phyloP scores from a whole-genome alignment of 2,888 invertebrate genomes.

The Sericinus montela region DNA sequence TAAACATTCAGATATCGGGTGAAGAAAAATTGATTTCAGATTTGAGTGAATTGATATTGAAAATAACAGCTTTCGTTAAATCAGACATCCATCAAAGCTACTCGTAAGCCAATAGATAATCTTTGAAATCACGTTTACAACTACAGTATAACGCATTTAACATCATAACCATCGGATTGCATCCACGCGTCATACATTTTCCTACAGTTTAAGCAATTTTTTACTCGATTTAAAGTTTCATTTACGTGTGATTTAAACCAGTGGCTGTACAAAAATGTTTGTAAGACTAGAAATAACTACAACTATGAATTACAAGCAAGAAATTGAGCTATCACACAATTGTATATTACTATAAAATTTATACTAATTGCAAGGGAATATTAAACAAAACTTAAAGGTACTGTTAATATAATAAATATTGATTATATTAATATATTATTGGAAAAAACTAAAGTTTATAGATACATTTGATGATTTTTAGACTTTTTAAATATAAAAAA shows the following conservation, averaged over 20 bases:
- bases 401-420: too few species aligned
- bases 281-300: conserved; percentile 23
- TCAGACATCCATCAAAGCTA: neutral
- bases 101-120: neutral
- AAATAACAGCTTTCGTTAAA: neutral
- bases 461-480: too few species aligned
- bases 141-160: neutral
- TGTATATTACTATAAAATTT: too few species aligned
- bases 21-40: too few species aligned
- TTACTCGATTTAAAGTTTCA: neutral
- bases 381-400: too few species aligned
- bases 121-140: neutral
- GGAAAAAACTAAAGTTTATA: too few species aligned
- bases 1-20: too few species aligned
- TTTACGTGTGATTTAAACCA: neutral
- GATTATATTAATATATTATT: too few species aligned
- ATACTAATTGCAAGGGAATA: too few species aligned
- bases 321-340: neutral
- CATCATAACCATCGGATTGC: neutral
- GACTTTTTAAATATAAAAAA: too few species aligned
- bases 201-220: neutral
- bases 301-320: conserved; percentile 15
- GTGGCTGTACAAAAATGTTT: conserved; percentile 2
- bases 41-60: too few species aligned
- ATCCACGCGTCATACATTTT: neutral